These are phyloP conservation scores for Helleia helle DNA, from an alignment of 2,888 invertebrate species.

Conservation along the genomic window DNA sequence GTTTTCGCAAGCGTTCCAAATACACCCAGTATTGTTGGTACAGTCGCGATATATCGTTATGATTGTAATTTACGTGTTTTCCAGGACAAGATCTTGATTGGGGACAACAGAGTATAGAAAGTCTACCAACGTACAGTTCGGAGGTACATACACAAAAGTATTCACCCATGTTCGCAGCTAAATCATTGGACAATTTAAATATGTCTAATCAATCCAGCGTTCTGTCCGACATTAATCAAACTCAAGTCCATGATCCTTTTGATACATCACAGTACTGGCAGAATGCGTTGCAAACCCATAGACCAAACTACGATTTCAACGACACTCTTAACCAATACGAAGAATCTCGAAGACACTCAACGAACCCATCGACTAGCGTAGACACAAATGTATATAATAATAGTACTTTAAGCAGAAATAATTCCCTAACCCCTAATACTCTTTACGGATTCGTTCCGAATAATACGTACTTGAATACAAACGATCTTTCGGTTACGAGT, in stretches of 20 bases:
- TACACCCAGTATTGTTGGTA: too few species aligned
- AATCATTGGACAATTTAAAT: slow-evolving; percentile 53
- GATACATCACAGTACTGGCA: slow-evolving; percentile 49
- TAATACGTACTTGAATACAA: slow-evolving; percentile 33
- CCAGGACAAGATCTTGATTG: slow-evolving; percentile 46
- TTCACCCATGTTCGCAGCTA: slow-evolving; percentile 45
- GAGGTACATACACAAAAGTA: slow-evolving; percentile 31
- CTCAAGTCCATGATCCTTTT: slow-evolving; percentile 43
- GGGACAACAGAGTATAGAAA: slow-evolving; percentile 56
- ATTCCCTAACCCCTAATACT: slow-evolving; percentile 25
- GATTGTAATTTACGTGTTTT: slow-evolving; percentile 22
- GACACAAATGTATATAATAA: slow-evolving; percentile 38
- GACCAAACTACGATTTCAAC: slow-evolving; percentile 30
- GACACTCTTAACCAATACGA: slow-evolving; percentile 26
- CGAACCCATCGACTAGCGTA: slow-evolving; percentile 28
- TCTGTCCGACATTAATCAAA: slow-evolving; percentile 21
- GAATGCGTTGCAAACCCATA: slow-evolving; percentile 36
- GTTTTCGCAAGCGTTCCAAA: too few species aligned
- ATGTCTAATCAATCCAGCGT: slow-evolving; percentile 18
- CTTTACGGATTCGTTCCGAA: slow-evolving; percentile 33
- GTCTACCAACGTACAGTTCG: slow-evolving; percentile 41
- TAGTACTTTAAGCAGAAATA: slow-evolving; percentile 30
- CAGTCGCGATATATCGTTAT: too few species aligned
- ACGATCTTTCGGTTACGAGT: too few species aligned
- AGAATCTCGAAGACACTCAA: slow-evolving; percentile 47